Base-by-base conservation (phyloP, 2,888 invertebrate species). In the Drosophila glabriapex region DNA sequence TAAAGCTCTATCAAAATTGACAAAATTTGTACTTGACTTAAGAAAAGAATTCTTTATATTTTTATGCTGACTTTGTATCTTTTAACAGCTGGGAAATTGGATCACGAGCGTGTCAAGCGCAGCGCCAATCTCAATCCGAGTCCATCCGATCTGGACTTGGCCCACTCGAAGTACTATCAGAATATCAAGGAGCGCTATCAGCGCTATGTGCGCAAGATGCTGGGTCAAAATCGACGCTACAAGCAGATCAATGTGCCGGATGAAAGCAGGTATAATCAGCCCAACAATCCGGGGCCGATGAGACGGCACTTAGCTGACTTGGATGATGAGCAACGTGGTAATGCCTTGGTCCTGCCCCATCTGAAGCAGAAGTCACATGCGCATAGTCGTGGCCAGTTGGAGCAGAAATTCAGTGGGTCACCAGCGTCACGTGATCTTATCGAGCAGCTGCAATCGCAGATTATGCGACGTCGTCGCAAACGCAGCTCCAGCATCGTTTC, bases 121-220 rank as follows among this genome's bases (percentile, higher is more conserved):
- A 73, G 41, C 7, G 68, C 77, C 2, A 52, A 71, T 49, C 62
- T 80, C 3, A 64, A 64, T 50, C 79, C 88, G 4, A 80, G 85
- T 52, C 82, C 87, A 3, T 68, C 82, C 28, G 93, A 93, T 25
- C 80, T 92, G 2, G 91, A 92, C 35, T 52, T 81, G 70, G 93
- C 93, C 16, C 92, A 91, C 75, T 91, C 92, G 1, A 92, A 93
- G 66, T 93, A 92, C 68, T 91, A 91, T 58, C 89, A 93, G 71
- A 92, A 91, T 67, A 92, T 93, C 52, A 92, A 90, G 74, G 90
- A 91, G 54, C 92, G 93, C 49, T 93, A 93, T 55, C 89, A 91
- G 59, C 91, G 91, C 49, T 93, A 92, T 80, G 91, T 93, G 3
- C 91, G 92, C 55, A 91, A 91, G 66, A 82, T 93, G 35, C 75